phyloP scores from a whole-genome alignment of 2,888 invertebrate genomes.

The Cartodere bifasciata region DNA sequence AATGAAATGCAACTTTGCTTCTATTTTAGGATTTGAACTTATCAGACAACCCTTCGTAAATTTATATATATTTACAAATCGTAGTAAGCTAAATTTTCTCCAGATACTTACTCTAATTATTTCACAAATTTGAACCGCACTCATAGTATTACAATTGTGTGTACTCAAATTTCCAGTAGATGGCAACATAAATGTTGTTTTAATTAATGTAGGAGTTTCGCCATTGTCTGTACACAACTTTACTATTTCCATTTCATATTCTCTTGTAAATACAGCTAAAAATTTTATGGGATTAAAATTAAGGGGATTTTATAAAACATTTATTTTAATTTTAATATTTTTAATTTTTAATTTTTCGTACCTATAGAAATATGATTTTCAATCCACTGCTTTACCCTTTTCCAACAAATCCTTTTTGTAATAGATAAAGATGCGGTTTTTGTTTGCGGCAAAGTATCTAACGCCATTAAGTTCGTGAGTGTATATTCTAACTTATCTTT shows the following conservation, averaged over 20 bases:
- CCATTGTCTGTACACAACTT: slow-evolving; percentile 16
- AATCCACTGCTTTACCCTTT: slow-evolving; percentile 44
- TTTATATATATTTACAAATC: too few species aligned
- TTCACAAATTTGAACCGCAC: too few species aligned
- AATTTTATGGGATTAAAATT: slow-evolving; percentile 8
- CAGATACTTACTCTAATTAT: too few species aligned
- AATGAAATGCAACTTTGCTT: too few species aligned
- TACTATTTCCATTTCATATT: slow-evolving; percentile 26
- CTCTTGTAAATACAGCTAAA: slow-evolving; percentile 29
- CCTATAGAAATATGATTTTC: slow-evolving; percentile 33
- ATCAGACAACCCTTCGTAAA: too few species aligned
- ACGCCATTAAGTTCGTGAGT: slow-evolving; percentile 38
- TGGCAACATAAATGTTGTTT: slow-evolving; percentile 21
- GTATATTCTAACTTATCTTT: slow-evolving; percentile 22
- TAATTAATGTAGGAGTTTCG: slow-evolving; percentile 16
- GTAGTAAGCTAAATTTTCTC: too few species aligned
- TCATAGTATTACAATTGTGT: too few species aligned
- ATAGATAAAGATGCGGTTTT: slow-evolving; percentile 39
- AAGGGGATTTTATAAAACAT: not conserved
- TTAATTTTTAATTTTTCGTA: slow-evolving; percentile 4
- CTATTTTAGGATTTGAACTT: too few species aligned
- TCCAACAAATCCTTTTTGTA: slow-evolving; percentile 37
- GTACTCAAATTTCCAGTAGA: too few species aligned
- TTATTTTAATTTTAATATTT: not conserved
- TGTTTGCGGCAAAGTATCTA: slow-evolving; percentile 38